Evolutionary conservation across 2,113 vertebrate species (phyloP).

Genomic region (Lepus europaeus): DNA sequence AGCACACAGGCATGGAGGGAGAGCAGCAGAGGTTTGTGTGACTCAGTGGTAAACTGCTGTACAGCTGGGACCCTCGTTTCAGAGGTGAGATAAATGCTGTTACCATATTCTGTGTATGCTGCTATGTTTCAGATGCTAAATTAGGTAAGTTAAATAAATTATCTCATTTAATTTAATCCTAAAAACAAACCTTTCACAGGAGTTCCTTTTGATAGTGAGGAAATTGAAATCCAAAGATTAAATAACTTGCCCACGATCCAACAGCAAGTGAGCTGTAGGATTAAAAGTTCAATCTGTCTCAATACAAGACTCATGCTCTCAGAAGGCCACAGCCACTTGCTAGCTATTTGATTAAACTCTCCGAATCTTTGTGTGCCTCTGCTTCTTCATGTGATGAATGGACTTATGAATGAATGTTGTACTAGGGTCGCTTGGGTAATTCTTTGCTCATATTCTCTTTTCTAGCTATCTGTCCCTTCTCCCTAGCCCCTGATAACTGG

Average conservation of each 20-base stretch:
- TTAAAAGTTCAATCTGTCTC: not conserved
- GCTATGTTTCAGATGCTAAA: not conserved
- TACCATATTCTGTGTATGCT: not conserved
- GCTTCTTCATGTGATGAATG: not conserved
- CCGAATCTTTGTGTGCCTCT: not conserved
- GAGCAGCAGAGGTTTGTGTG: not conserved
- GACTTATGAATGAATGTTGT: too few species aligned
- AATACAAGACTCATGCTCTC: not conserved
- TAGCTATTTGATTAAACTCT: not conserved
- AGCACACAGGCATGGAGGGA: not conserved
- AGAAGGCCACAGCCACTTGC: not conserved
- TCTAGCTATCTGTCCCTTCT: not conserved
- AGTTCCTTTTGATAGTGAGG: conserved; percentile 62
- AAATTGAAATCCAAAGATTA: conserved; percentile 46
- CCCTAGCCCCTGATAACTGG: not conserved
- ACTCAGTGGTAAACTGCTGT: not conserved
- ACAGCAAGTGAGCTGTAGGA: not conserved
- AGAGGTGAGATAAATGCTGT: conserved; percentile 39
- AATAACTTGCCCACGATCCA: not conserved
- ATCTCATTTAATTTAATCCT: conserved; percentile 57
- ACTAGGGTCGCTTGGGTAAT: not conserved
- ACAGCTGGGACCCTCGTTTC: not conserved
- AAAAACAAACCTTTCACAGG: conserved; percentile 64
- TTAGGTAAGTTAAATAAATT: conserved; percentile 31
- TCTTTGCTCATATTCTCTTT: not conserved